phyloP scores from a whole-genome alignment of 2,797 vertebrate species.

The Orestias chungarensis region DNA sequence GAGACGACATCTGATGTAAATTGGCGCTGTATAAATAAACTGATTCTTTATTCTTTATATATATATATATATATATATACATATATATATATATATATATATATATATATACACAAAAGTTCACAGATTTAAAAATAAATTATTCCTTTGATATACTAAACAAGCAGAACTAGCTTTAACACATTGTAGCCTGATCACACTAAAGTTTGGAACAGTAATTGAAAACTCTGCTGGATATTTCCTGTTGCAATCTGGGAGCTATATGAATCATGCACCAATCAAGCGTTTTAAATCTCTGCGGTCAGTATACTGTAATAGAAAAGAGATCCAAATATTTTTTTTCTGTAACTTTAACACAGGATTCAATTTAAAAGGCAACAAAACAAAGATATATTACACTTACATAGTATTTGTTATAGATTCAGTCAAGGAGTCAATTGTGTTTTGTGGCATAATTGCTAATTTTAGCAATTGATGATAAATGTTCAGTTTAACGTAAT shows the following conservation, averaged over 20 bases:
- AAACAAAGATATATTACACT: too few relatives aligned
- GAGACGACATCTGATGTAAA: too few relatives aligned
- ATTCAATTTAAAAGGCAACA: not conserved
- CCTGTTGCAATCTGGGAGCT: not conserved
- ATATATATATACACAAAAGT: too few relatives aligned
- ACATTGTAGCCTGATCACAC: too few relatives aligned
- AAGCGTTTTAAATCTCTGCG: not conserved
- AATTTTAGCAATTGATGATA: not conserved
- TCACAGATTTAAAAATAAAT: too few relatives aligned
- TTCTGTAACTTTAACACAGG: not conserved
- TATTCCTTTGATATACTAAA: too few relatives aligned
- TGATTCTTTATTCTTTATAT: too few relatives aligned
- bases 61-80: too few relatives aligned
- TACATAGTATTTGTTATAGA: too few relatives aligned
- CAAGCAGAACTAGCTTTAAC: too few relatives aligned
- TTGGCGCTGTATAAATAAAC: too few relatives aligned
- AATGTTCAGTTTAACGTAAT: not conserved
- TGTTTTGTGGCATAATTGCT: not conserved
- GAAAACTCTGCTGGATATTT: not conserved
- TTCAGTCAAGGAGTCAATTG: not conserved
- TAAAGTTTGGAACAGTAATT: not conserved
- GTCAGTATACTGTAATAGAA: not conserved
- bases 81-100: too few relatives aligned
- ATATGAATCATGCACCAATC: not conserved
- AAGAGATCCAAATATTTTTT: not conserved